phyloP scores from a whole-genome alignment of 2,113 vertebrate genomes.

The Oriolus oriolus region DNA sequence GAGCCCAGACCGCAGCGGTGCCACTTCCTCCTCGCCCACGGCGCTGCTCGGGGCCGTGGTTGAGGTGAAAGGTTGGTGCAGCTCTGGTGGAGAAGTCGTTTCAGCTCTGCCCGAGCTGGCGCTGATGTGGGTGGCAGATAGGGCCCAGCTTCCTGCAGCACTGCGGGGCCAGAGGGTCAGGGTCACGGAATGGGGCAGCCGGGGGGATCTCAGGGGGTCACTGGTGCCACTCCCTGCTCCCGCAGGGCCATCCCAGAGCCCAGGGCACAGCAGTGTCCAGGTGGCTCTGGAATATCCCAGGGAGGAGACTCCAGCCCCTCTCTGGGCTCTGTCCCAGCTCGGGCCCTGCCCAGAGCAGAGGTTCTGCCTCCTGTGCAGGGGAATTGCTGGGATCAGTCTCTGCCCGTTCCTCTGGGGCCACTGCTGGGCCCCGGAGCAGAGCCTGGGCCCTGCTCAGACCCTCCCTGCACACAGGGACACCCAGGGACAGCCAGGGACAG shows the following conservation, averaged over 20 bases:
- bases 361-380: background rate
- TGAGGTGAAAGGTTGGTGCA: background rate
- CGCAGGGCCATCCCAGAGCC: background rate
- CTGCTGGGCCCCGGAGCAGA: background rate
- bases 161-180: background rate
- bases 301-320: background rate
- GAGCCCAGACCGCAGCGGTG: background rate
- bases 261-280: background rate
- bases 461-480: background rate
- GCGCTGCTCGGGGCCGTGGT: fast-evolving
- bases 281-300: background rate
- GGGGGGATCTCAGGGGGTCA: background rate
- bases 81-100: background rate
- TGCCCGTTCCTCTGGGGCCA: background rate
- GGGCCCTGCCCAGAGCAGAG: background rate
- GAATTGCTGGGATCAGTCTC: background rate
- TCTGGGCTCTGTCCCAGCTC: background rate
- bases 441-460: background rate
- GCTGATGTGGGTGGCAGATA: background rate
- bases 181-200: too few species aligned
- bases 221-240: background rate
- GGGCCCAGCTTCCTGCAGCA: background rate
- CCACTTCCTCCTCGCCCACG: background rate
- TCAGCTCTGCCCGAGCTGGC: fast-evolving
- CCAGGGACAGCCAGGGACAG: background rate